These are phyloP conservation scores for Sarcophilus harrisii DNA, from an alignment of 2,797 vertebrate species.

Conservation along the genomic window DNA sequence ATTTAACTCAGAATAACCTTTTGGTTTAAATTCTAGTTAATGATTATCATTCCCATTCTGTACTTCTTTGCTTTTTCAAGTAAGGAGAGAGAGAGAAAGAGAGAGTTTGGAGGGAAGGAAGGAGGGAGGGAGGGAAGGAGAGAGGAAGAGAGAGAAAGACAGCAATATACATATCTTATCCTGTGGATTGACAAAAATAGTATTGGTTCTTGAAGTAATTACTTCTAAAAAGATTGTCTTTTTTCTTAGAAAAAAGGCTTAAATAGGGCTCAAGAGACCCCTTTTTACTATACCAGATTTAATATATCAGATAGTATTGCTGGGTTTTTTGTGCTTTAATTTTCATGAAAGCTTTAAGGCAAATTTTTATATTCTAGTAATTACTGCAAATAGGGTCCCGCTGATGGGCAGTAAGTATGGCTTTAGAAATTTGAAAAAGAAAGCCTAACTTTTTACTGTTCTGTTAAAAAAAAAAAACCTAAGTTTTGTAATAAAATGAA, in stretches of 20 bases:
- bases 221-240: constrained; percentile 60
- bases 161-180: constrained; percentile 40
- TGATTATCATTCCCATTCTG: constrained; percentile 31
- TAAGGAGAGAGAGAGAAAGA: not conserved
- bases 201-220: constrained; percentile 57
- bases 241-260: constrained; percentile 64
- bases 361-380: constrained; percentile 44
- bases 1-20: constrained; percentile 47
- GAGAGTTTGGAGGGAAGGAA: too few relatives aligned
- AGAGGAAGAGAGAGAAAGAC: not conserved
- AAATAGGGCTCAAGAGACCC: constrained; percentile 33
- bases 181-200: constrained; percentile 73
- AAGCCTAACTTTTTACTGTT: constrained; percentile 38
- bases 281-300: constrained; percentile 19
- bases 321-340: constrained; percentile 44
- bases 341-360: constrained; percentile 57
- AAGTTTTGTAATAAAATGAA: constrained; percentile 46
- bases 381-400: constrained; percentile 37
- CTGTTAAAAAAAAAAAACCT: constrained; percentile 26
- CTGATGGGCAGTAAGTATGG: constrained; percentile 50
- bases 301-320: not conserved
- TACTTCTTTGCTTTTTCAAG: not conserved
- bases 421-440: constrained; percentile 46
- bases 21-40: constrained; percentile 59
- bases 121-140: too few relatives aligned